phyloP scores from a whole-genome alignment of 2,888 invertebrate genomes.

The Ophion costatus region DNA sequence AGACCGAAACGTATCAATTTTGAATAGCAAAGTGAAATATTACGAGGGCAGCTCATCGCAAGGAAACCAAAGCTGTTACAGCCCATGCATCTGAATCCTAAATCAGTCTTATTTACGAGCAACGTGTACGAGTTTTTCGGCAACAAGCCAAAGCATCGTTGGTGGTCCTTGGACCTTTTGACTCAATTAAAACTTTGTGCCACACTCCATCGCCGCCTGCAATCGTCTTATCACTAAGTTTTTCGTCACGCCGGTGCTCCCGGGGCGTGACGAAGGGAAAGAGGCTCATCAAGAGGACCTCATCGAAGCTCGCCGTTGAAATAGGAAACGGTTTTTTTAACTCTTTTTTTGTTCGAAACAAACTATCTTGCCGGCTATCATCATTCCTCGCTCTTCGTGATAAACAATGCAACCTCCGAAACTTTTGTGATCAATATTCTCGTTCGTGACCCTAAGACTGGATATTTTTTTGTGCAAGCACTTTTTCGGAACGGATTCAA shows the following conservation, averaged over 20 bases:
- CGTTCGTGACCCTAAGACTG: not conserved
- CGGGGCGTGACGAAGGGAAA: conserved; percentile 35
- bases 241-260: conserved; percentile 25
- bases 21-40: conserved; percentile 11
- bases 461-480: not conserved
- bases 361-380: not conserved
- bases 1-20: not conserved
- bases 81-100: conserved; percentile 18
- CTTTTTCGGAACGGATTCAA: not conserved
- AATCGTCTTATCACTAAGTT: conserved; percentile 18
- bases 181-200: conserved; percentile 67
- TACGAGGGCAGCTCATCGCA: not conserved
- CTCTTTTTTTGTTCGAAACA: not conserved
- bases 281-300: conserved; percentile 22
- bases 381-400: not conserved
- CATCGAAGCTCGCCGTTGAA: conserved; percentile 30
- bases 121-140: conserved; percentile 37
- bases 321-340: not conserved
- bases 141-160: conserved; percentile 33
- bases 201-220: conserved; percentile 37
- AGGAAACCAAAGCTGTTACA: conserved; percentile 4
- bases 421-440: conserved; percentile 4
- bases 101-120: conserved; percentile 29
- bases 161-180: conserved; percentile 22
- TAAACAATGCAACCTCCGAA: not conserved